Base-by-base conservation (phyloP, 2,888 invertebrate genomes). In the Petrolisthes cinctipes region DNA sequence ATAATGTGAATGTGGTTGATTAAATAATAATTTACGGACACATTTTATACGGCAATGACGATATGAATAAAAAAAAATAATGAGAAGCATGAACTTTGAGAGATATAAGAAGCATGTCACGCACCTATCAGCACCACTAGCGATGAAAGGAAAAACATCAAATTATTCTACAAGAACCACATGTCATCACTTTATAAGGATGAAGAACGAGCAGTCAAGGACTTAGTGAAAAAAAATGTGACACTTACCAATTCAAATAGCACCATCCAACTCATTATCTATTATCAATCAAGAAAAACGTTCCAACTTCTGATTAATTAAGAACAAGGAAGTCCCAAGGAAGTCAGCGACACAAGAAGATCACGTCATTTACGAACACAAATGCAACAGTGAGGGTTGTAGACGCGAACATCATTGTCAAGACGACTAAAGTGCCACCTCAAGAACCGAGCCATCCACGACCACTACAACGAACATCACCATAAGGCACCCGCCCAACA, bases 401-500 rank as follows among this genome's bases (percentile, higher is more conserved):
- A 68, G 68, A 68, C 68, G 5, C 4, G 5, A 5, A 68, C 68
- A 17, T 68, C 68, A 3, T 68, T 68, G 68, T 68, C 68, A 68
- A 68, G 68, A 68, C 3, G 5, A 5, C 68, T 68, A 68, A 68
- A 4, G 4, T 68, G 68, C 68, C 68, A 68, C 5, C 68, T 68
- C 68, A 68, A 68, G n/a, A 68, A 68, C 5, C 17, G 68, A 68
- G 68, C 68, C 68, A 68, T 68, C 68, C 68, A 68, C 68, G 68
- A 68, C 3, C 68, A 68, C 68, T 68, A 68, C 68, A 4, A 5
- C 68, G 5, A 68, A 68, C 68, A 68, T 5, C 68, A 68, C 14
- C 66, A 61, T 14, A 61, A 7, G 9, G 66, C 14, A 14, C 66
- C 66, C 66, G 14, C 66, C 68, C 68, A 5, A 5, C 68, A 68